A percentile compares a stretch with the other conserved stretches of the same genome.
Conservation (phyloP, 2,797 vertebrate species). For the Pseudochirops corinnae region DNA sequence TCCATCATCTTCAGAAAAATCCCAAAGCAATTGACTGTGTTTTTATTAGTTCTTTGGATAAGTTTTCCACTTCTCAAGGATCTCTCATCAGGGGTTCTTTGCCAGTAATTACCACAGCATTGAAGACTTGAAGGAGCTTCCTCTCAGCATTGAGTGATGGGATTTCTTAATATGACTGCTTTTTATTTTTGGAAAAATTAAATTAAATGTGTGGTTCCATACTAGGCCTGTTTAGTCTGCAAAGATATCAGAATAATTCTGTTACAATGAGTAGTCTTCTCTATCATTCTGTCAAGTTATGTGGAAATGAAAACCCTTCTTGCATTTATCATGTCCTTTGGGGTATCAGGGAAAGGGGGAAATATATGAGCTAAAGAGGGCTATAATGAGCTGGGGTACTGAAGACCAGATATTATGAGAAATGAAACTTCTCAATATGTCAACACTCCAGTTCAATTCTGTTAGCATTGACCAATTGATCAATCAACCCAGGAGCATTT, state of each 20-base stretch:
- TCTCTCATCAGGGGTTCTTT: constrained; percentile 76
- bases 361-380: background rate
- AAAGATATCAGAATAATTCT: constrained; percentile 62
- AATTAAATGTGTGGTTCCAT: constrained; percentile 75
- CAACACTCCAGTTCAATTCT: background rate
- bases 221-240: constrained; percentile 63
- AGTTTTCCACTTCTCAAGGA: constrained; percentile 74
- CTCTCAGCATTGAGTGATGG: constrained; percentile 67
- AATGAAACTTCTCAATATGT: background rate
- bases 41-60: constrained; percentile 78
- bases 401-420: background rate
- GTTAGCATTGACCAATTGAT: background rate
- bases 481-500: background rate
- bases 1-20: constrained; percentile 63
- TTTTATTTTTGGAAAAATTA: constrained; percentile 76
- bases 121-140: constrained; percentile 71
- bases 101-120: constrained; percentile 75
- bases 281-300: background rate
- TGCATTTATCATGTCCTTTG: constrained; percentile 21
- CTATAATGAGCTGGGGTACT: background rate
- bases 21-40: constrained; percentile 65
- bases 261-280: constrained; percentile 33
- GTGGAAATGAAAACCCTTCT: constrained; percentile 26
- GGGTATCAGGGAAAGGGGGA: background rate
- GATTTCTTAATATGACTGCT: constrained; percentile 71